phyloP scores from a whole-genome alignment of 2,888 invertebrate genomes.

The Erynnis tages region DNA sequence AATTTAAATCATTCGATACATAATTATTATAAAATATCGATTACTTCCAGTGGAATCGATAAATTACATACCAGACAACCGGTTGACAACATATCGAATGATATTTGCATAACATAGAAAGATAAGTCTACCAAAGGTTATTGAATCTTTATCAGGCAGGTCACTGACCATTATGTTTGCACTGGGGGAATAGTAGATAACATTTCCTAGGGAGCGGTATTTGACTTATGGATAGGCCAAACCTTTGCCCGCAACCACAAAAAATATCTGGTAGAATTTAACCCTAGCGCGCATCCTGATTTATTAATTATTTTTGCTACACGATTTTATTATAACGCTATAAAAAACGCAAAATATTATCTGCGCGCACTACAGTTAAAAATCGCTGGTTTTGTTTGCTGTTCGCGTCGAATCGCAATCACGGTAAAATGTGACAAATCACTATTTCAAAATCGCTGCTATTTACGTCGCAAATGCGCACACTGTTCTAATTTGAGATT shows the following conservation, averaged over 20 bases:
- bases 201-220: slow-evolving; percentile 10
- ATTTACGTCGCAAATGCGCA: no score
- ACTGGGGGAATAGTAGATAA: slow-evolving; percentile 36
- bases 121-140: slow-evolving; percentile 51
- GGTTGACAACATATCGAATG: slow-evolving; percentile 1
- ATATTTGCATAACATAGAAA: slow-evolving; percentile 45
- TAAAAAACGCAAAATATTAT: no score
- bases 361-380: no score
- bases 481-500: no score
- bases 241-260: not conserved
- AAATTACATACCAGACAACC: slow-evolving; percentile 4
- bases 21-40: not conserved
- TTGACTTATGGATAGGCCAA: not conserved
- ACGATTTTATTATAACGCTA: no score
- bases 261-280: not conserved
- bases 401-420: no score
- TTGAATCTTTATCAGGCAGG: slow-evolving; percentile 68
- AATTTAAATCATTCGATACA: no score
- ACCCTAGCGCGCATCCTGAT: no score
- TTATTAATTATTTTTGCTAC: no score
- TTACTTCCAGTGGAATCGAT: slow-evolving; percentile 1
- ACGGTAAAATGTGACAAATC: no score
- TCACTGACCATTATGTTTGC: slow-evolving; percentile 51
- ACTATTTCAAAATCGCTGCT: no score
- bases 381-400: no score